Evolutionary conservation across 2,797 vertebrate species (phyloP), one percentile per base, ranked within the genome.

Genomic region (Limnodromus scolopaceus): DNA sequence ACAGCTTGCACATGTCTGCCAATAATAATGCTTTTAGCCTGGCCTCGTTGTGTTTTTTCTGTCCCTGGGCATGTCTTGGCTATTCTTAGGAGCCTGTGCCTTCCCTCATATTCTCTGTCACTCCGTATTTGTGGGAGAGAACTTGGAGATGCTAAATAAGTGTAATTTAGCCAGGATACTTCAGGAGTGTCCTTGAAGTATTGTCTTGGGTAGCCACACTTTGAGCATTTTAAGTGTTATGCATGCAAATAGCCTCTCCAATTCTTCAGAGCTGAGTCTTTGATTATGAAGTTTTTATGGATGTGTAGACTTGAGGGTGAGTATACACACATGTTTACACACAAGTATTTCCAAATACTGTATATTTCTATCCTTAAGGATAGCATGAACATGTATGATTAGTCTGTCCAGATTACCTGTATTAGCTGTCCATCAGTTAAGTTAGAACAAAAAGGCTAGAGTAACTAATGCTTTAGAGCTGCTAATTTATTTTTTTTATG

Each of bases 351-450:
- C 58, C 36, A 27, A 60, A 57, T 86, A 34, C 6, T 43, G 8
- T 8, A 1, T 89, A 13, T 84, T 93, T 86, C 2, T 81, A 18
- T 82, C 53, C 54, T 65, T 79, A 79, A 71, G 49, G 28, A 24
- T 14, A 28, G n/a, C 0, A 0, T 72, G 70, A 89, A 65, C 5
- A 2, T 32, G 7, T 38, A 3, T 48, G n/a, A 17, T 28, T 39
- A 7, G 70, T 86, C 49, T 65, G 28, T 88, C 86, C 28, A 54
- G 71, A 49, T 45, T 89, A 46, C 28, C 27, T 88, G 3, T 61
- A 51, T 85, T 71, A 78, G 9, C 28, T 85, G 79, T 66, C 55
- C 16, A 14, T 77, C 43, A 63, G 13, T 79, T 80, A 74, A 80
- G 16, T 80, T 55, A 70, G 18, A 63, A 66, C 15, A 39, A 77